Base-by-base conservation (phyloP, 2,113 vertebrate species). In the Ophiodon elongatus region DNA sequence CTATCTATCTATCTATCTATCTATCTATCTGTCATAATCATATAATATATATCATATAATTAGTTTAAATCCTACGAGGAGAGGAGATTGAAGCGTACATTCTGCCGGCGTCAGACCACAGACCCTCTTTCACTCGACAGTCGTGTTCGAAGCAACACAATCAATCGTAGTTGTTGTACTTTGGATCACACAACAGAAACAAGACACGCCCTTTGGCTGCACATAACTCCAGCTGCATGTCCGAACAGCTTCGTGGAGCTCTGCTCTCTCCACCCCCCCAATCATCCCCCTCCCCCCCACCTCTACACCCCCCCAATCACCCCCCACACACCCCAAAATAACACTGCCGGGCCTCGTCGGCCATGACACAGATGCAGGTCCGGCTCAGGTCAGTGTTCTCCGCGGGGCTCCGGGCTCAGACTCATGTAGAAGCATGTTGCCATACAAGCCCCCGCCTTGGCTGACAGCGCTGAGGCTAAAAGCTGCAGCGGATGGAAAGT, bases 401-500 rank as follows among this genome's bases (percentile, higher is more conserved):
- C 56, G 43, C 56, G 0, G 54, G 37, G 54, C 79, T 77, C 68
- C 68, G 37, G 75, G 33, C 70, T 89, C 77, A 52, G 2, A 82
- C 13, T 77, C 31, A 59, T 73, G 39, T 66, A 17, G 14, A 35
- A 45, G 73, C 68, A 70, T 73, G 63, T 62, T 72, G 62, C 67
- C 79, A 73, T 56, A 3, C 81, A 85, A 88, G 79, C 75, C 65
- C 63, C 54, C 65, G 23, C 70, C 56, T 88, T 83, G 75, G 83
- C 89, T 79, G 82, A 85, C 67, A 35, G 85, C 37, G 0, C 6
- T 71, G 19, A 13, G 65, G 31, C 84, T 71, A 9, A 80, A 69
- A 50, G 88, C 88, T 71, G 76, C 86, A 57, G 85, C 85, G 63
- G 86, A 85, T 74, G 87, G 90, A 92, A 92, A 92, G 73, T 76